These are phyloP conservation scores for Sebastes kiyomatsui DNA, from an alignment of 2,797 vertebrate species.

Conservation along the genomic window DNA sequence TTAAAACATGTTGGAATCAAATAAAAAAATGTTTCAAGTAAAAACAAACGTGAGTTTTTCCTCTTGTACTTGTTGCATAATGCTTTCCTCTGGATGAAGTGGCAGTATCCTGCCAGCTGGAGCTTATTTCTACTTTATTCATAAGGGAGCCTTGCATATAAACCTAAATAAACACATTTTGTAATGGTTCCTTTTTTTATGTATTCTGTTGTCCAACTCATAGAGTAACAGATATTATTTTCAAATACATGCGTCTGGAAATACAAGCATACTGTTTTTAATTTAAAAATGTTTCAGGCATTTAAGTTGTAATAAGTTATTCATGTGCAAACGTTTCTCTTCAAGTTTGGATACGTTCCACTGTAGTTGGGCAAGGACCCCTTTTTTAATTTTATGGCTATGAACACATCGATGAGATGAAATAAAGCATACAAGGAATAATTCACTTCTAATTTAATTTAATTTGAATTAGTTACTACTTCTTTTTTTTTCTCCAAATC, in stretches of 20 bases:
- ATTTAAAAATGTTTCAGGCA: neutral
- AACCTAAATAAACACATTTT: constrained; percentile 28
- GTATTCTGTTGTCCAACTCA: neutral
- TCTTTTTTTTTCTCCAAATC: neutral
- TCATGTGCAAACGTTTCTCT: neutral
- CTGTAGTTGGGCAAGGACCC: neutral
- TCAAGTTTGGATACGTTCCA: neutral
- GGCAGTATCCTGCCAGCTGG: constrained; percentile 9
- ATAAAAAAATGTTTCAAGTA: constrained; percentile 12
- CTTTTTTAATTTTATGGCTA: constrained; percentile 23
- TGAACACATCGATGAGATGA: constrained; percentile 21
- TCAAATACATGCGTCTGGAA: neutral
- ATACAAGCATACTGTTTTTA: neutral
- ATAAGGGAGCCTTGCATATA: neutral
- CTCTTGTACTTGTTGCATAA: constrained; percentile 1
- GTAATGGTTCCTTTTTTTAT: constrained; percentile 6
- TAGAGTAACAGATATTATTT: neutral
- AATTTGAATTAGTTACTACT: constrained; percentile 8
- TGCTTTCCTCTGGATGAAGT: neutral
- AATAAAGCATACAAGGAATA: constrained; percentile 13
- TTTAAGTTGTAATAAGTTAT: constrained; percentile 5
- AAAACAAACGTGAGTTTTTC: neutral
- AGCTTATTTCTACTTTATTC: constrained; percentile 24
- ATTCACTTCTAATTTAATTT: neutral
- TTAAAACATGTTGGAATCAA: constrained; percentile 20